Percentiles rank a stretch among this genome's conserved stretches.
These are phyloP conservation scores for Didymodactylos carnosus DNA, from an alignment of 2,888 invertebrate genomes.

Conservation along the genomic window DNA sequence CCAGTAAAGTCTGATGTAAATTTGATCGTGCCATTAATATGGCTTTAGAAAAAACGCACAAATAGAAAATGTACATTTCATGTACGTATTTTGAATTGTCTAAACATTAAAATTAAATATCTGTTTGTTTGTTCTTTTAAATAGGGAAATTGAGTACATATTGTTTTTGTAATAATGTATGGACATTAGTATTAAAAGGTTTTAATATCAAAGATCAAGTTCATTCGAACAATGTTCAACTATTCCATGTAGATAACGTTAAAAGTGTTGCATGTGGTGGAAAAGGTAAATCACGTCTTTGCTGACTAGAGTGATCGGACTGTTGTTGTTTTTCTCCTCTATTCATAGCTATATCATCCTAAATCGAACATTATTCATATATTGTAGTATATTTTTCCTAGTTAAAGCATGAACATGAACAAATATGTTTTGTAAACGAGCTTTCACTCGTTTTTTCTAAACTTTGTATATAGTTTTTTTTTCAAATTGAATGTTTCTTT, in stretches of 20 bases:
- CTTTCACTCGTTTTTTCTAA: no score
- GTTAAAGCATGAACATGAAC: no score
- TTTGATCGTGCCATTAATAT: constrained; percentile 92
- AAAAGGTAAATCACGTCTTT: no score
- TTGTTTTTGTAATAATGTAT: constrained; percentile 97
- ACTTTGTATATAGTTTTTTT: no score
- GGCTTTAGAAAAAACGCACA: constrained; percentile 50
- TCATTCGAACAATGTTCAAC: constrained; percentile 17
- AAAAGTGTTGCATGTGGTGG: constrained; percentile 36
- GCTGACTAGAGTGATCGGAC: no score
- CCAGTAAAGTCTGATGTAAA: constrained; percentile 45
- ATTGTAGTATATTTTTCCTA: no score
- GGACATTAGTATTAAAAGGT: constrained; percentile 95
- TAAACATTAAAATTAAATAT: not conserved
- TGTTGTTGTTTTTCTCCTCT: no score
- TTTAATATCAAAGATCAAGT: constrained; percentile 63
- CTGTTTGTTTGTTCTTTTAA: constrained; percentile 54
- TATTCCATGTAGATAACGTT: constrained; percentile 19
- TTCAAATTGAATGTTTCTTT: no score
- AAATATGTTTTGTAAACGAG: no score
- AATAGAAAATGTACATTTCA: not conserved
- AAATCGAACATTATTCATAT: no score
- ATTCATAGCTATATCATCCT: no score
- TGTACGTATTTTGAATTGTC: no score
- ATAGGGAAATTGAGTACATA: constrained; percentile 48